These are phyloP conservation scores for Micrasema longulum DNA, from an alignment of 1,140 invertebrate genomes.

Conservation along the genomic window DNA sequence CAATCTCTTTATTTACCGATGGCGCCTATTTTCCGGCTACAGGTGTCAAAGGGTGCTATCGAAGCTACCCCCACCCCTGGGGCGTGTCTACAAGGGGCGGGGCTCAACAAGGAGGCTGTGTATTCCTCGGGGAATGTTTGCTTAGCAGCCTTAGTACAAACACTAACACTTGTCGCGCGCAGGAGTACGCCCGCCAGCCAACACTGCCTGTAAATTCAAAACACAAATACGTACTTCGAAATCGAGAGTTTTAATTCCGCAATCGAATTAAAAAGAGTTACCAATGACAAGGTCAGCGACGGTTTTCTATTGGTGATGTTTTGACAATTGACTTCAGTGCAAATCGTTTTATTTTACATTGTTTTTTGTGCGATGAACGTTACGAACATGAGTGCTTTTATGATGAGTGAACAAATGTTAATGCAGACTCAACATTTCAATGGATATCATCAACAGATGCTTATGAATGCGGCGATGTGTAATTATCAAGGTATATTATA, in stretches of 20 bases:
- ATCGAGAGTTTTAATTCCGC: background rate
- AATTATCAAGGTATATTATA: slow-evolving; percentile 38
- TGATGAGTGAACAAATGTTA: slow-evolving; percentile 40
- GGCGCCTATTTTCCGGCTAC: slow-evolving; percentile 17
- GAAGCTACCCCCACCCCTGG: background rate
- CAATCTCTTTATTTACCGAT: slow-evolving; percentile 4
- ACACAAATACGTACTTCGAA: background rate
- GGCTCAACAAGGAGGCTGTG: background rate
- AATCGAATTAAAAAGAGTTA: background rate
- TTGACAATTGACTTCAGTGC: background rate
- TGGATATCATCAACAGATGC: slow-evolving; percentile 35
- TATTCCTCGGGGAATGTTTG: slow-evolving; percentile 30
- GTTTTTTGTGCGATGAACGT: slow-evolving; percentile 23
- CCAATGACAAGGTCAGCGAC: background rate
- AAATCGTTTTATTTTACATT: slow-evolving; percentile 18
- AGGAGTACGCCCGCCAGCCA: slow-evolving; percentile 7
- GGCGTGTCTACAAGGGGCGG: slow-evolving; percentile 14
- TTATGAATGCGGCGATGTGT: slow-evolving; percentile 38
- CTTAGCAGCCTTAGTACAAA: no score
- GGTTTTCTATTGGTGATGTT: background rate
- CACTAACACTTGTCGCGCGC: slow-evolving; percentile 30
- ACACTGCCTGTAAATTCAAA: background rate
- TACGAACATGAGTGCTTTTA: slow-evolving; percentile 39
- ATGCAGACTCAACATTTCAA: slow-evolving; percentile 37
- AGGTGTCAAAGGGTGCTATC: background rate